phyloP scores from a whole-genome alignment of 2,113 vertebrate species.

The Sturnus vulgaris region DNA sequence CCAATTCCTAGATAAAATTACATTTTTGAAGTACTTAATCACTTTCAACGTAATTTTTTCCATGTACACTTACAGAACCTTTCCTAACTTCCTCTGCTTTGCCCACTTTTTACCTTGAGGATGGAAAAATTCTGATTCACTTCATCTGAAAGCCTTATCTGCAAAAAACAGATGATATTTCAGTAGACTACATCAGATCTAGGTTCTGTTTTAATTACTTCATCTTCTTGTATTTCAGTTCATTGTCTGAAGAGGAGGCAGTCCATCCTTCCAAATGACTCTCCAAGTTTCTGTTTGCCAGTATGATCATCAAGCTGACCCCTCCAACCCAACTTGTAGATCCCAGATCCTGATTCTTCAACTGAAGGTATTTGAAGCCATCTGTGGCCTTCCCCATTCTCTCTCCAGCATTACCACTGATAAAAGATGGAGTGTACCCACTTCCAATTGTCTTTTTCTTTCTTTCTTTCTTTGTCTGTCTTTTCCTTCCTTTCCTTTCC shows the following conservation, averaged over 20 bases:
- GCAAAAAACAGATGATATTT: neutral
- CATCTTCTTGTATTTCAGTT: neutral
- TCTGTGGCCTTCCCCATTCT: neutral
- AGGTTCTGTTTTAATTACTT: neutral
- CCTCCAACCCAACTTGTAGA: neutral
- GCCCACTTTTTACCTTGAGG: neutral
- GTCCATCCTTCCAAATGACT: neutral
- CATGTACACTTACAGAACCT: neutral
- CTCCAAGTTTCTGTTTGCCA: neutral
- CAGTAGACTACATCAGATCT: neutral
- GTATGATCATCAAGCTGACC: neutral
- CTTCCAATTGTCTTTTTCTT: neutral
- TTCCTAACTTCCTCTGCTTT: neutral
- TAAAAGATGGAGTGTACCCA: neutral
- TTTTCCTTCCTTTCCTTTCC: too few relatives aligned
- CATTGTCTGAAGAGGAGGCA: neutral
- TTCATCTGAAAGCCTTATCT: neutral
- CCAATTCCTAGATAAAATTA: neutral
- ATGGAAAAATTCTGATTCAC: neutral
- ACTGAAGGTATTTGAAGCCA: neutral
- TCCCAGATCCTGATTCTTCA: neutral
- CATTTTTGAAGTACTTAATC: neutral
- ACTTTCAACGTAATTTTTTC: neutral
- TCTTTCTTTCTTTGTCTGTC: too few relatives aligned
- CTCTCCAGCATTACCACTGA: neutral